Conservation (phyloP, 1,140 invertebrate species). For the Formica selysi region DNA sequence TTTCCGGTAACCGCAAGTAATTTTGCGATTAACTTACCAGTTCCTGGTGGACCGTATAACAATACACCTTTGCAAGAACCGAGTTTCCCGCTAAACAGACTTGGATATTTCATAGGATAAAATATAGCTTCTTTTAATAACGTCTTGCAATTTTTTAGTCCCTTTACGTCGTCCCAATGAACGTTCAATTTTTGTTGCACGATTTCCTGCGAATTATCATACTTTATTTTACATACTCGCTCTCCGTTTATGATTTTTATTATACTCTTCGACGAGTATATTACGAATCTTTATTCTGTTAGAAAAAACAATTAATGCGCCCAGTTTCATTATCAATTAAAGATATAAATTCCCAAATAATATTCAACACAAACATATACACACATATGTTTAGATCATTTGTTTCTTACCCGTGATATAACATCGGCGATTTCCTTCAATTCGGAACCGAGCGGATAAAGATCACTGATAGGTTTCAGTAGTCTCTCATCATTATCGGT, state of each 20-base stretch:
- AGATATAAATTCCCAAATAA: too few species aligned
- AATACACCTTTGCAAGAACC: slow-evolving; percentile 94
- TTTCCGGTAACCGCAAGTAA: not conserved
- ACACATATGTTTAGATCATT: not conserved
- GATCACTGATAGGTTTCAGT: slow-evolving; percentile 82
- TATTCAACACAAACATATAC: too few species aligned
- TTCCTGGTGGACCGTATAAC: slow-evolving; percentile 95
- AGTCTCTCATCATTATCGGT: slow-evolving; percentile 75
- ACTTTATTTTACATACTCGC: not conserved
- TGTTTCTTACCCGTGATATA: slow-evolving; percentile 84
- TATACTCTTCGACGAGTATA: too few species aligned
- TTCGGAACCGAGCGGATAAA: slow-evolving; percentile 85
- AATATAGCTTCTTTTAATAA: slow-evolving; percentile 96
- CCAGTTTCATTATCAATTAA: too few species aligned
- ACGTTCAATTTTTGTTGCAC: slow-evolving; percentile 89
- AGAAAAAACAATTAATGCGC: too few species aligned
- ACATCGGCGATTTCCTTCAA: slow-evolving; percentile 87
- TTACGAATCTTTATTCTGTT: too few species aligned
- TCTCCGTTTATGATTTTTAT: too few species aligned
- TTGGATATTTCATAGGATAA: slow-evolving; percentile 94
- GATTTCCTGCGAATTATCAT: slow-evolving; percentile 88
- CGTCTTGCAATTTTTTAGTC: slow-evolving; percentile 92
- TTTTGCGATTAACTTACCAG: slow-evolving; percentile 78
- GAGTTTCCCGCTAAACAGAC: slow-evolving; percentile 92
- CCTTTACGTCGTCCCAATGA: slow-evolving; percentile 91